These are phyloP conservation scores for Malurus elegans DNA, from an alignment of 2,113 vertebrate species.

Conservation along the genomic window DNA sequence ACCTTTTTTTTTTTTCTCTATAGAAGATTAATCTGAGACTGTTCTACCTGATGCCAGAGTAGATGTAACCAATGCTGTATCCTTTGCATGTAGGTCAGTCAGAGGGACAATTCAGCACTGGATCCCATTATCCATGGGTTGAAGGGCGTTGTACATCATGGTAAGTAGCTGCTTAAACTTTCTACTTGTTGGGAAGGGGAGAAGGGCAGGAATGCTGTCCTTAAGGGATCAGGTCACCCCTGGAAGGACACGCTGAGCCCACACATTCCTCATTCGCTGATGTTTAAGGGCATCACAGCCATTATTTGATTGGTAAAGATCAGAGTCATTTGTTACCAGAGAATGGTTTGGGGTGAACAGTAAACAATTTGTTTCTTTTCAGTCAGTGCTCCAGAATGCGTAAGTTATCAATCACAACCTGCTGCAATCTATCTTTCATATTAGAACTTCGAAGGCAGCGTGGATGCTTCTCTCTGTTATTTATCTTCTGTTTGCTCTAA, in stretches of 20 bases:
- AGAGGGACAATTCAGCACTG: slow-evolving; percentile 90
- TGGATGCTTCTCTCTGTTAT: slow-evolving; percentile 43
- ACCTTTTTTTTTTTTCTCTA: background rate
- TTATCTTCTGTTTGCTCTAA: slow-evolving; percentile 68
- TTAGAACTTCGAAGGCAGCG: slow-evolving; percentile 40
- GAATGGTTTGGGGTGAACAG: slow-evolving; percentile 65
- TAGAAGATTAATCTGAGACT: slow-evolving; percentile 69
- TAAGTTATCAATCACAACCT: slow-evolving; percentile 65
- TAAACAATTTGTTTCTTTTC: slow-evolving; percentile 74
- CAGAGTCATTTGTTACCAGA: slow-evolving; percentile 61
- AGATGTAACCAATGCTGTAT: slow-evolving; percentile 76
- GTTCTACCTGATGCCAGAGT: slow-evolving; percentile 68
- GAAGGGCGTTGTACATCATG: slow-evolving; percentile 95
- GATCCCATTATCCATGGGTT: slow-evolving; percentile 95
- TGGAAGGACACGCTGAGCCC: background rate
- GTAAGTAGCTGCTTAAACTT: slow-evolving; percentile 79
- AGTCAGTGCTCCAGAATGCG: slow-evolving; percentile 47
- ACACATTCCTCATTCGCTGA: slow-evolving; percentile 48
- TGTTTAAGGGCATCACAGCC: slow-evolving; percentile 56
- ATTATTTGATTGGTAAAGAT: slow-evolving; percentile 72
- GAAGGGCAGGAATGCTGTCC: slow-evolving; percentile 37
- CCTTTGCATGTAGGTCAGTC: slow-evolving; percentile 84
- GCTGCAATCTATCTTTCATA: slow-evolving; percentile 48
- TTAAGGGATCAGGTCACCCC: slow-evolving; percentile 50
- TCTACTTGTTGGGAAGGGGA: slow-evolving; percentile 9